Conservation (phyloP, 2,888 invertebrate species). For the Erebia ligea region DNA sequence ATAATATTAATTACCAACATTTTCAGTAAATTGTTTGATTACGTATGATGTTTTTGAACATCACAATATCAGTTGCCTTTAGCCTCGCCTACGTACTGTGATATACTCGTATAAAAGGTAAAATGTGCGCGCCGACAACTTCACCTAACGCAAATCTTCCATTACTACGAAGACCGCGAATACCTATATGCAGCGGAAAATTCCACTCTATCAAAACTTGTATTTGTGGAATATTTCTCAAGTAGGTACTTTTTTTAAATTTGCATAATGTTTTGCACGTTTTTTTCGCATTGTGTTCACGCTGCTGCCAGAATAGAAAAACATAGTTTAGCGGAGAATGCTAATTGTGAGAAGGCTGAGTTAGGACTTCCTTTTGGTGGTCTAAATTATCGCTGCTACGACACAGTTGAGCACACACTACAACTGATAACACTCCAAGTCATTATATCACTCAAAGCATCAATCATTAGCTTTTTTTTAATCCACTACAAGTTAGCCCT, state of each 20-base stretch:
- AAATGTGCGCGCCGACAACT: conserved; percentile 24
- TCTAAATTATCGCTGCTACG: too few relatives aligned
- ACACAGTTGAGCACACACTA: too few relatives aligned
- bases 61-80: neutral
- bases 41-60: neutral
- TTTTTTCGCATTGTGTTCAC: neutral
- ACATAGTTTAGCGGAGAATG: too few relatives aligned
- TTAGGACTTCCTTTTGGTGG: too few relatives aligned
- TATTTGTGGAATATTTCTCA: neutral
- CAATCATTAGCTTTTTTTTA: too few relatives aligned
- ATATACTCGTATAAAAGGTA: neutral
- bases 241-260: neutral
- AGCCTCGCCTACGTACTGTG: too few relatives aligned
- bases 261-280: neutral
- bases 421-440: too few relatives aligned
- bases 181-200: conserved; percentile 20
- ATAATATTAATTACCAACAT: too few relatives aligned
- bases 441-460: too few relatives aligned
- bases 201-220: conserved; percentile 20
- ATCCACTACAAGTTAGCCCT: too few relatives aligned
- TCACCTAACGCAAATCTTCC: conserved; percentile 20
- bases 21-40: neutral
- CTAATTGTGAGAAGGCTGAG: too few relatives aligned
- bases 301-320: too few relatives aligned
- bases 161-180: neutral